phyloP scores from a whole-genome alignment of 2,888 invertebrate genomes.

The Nineta flava region DNA sequence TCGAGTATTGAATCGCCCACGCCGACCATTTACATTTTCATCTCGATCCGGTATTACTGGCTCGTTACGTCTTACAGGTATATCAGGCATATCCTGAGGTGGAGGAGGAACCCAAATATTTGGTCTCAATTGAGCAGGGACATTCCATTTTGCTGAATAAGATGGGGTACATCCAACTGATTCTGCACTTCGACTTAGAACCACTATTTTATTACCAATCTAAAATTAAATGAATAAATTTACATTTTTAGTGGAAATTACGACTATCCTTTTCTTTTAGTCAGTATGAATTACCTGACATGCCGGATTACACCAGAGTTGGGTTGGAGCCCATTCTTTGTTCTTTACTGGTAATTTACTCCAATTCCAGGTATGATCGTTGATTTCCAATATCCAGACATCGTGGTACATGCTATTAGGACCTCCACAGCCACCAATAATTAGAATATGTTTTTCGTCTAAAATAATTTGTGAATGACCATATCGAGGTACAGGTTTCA shows the following conservation, averaged over 20 bases:
- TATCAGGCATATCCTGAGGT: slow-evolving; percentile 18
- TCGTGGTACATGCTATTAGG: slow-evolving; percentile 76
- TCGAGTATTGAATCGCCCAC: slow-evolving; percentile 34
- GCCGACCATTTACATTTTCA: slow-evolving; percentile 56
- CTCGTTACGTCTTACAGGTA: slow-evolving; percentile 25
- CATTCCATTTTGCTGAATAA: slow-evolving; percentile 32
- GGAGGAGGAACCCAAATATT: slow-evolving; percentile 32
- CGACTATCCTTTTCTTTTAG: background rate
- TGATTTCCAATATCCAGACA: slow-evolving; percentile 78
- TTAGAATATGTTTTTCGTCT: slow-evolving; percentile 59
- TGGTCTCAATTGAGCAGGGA: slow-evolving; percentile 21
- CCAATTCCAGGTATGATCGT: slow-evolving; percentile 55
- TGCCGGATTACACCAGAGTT: slow-evolving; percentile 88
- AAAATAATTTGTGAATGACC: slow-evolving; percentile 83
- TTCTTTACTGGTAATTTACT: slow-evolving; percentile 58
- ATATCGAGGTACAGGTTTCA: slow-evolving; percentile 40
- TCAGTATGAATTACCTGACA: slow-evolving; percentile 41
- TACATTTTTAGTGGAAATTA: background rate
- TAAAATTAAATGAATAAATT: slow-evolving; percentile 17
- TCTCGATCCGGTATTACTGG: slow-evolving; percentile 43
- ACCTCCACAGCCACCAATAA: slow-evolving; percentile 79
- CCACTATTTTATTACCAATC: slow-evolving; percentile 60
- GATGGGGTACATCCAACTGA: slow-evolving; percentile 36
- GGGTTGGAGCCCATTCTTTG: slow-evolving; percentile 64
- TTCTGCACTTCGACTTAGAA: slow-evolving; percentile 46